Conservation (phyloP, 2,113 vertebrate genomes). For the Tragelaphus imberbis region DNA sequence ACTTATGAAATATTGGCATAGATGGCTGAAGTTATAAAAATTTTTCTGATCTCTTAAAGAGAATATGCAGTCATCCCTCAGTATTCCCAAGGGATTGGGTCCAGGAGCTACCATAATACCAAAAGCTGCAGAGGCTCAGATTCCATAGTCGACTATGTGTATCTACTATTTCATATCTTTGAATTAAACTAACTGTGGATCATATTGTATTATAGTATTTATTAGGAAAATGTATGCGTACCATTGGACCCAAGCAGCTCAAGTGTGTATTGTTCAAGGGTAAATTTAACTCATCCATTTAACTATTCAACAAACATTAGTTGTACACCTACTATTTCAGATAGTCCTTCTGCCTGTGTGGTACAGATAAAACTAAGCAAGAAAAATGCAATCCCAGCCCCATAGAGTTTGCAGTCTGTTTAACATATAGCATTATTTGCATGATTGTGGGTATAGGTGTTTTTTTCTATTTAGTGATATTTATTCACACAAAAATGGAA, state of each 20-base stretch:
- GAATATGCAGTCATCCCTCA: not conserved
- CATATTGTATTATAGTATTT: not conserved
- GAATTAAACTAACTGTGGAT: not conserved
- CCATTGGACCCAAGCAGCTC: not conserved
- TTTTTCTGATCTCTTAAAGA: not conserved
- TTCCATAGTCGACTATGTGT: not conserved
- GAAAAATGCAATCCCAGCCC: not conserved
- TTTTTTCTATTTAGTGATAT: not conserved
- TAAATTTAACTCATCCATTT: not conserved
- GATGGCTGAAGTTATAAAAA: not conserved
- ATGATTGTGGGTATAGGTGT: not conserved
- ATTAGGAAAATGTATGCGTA: not conserved
- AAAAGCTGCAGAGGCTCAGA: not conserved
- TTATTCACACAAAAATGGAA: constrained; percentile 12
- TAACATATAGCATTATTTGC: not conserved
- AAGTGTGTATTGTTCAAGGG: not conserved
- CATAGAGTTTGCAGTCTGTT: not conserved
- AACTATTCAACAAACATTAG: not conserved
- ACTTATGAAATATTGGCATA: not conserved
- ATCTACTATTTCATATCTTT: not conserved
- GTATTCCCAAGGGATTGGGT: not conserved
- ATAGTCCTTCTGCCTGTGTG: not conserved
- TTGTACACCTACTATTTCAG: not conserved
- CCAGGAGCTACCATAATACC: no score
- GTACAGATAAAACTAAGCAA: not conserved